phyloP scores from a whole-genome alignment of 2,797 vertebrate genomes.

The Pangasius djambal region DNA sequence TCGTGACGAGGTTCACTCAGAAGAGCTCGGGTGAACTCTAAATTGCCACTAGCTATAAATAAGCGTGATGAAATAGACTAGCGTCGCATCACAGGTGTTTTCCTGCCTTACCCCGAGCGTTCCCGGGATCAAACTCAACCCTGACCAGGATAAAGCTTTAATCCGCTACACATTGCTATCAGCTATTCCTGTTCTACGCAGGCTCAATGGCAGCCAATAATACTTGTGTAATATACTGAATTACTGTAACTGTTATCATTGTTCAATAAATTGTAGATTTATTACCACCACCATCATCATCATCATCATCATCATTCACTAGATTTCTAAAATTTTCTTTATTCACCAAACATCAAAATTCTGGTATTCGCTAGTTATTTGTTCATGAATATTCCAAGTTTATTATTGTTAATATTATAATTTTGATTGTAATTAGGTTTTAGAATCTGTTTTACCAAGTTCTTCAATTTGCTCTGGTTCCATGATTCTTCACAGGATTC shows the following conservation, averaged over 20 bases:
- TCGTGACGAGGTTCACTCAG: slow-evolving; percentile 33
- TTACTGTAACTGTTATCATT: background rate
- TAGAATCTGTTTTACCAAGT: background rate
- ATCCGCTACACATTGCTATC: background rate
- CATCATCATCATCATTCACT: background rate
- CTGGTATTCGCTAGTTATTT: too few relatives aligned
- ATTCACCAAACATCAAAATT: too few relatives aligned
- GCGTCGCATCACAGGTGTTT: background rate
- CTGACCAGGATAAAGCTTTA: background rate
- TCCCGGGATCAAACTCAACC: background rate
- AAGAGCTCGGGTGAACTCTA: background rate
- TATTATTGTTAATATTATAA: background rate
- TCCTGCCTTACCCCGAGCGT: background rate
- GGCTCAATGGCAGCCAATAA: background rate
- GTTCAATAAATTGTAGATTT: background rate
- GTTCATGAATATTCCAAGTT: too few relatives aligned
- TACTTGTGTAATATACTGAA: background rate
- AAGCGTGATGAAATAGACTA: background rate
- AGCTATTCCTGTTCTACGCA: background rate
- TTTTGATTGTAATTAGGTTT: background rate
- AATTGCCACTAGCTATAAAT: background rate
- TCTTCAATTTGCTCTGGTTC: too few relatives aligned
- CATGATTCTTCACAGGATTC: too few relatives aligned
- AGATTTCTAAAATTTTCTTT: too few relatives aligned
- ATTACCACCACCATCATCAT: background rate